Percentiles rank a stretch among this genome's conserved stretches.
Conservation (phyloP, 2,797 vertebrate genomes). For the Megaceryle alcyon region DNA sequence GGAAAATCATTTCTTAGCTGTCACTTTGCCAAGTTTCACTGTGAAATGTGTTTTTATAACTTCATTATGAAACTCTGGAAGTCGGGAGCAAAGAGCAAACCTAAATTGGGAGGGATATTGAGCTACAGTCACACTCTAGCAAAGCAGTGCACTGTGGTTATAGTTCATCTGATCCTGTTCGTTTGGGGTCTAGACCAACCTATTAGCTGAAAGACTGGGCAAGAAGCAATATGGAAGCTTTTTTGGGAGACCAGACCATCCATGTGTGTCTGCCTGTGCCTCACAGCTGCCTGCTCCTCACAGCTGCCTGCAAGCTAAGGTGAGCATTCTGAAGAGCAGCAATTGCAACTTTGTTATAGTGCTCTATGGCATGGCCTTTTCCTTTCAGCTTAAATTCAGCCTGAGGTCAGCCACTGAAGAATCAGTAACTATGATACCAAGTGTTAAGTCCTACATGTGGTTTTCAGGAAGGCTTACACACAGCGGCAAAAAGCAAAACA, state of each 20-base stretch:
- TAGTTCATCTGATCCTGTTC: not conserved
- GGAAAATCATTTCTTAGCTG: slow-evolving; percentile 20
- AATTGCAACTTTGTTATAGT: not conserved
- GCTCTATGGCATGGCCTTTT: not conserved
- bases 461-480: not conserved
- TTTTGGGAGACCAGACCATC: not conserved
- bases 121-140: not conserved
- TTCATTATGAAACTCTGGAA: not conserved
- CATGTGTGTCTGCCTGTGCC: not conserved
- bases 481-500: not conserved
- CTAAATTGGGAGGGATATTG: not conserved
- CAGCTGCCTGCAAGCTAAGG: not conserved
- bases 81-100: not conserved
- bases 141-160: not conserved
- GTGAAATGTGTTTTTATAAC: not conserved
- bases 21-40: not conserved
- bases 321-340: not conserved
- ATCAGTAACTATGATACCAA: not conserved
- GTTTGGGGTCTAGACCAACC: not conserved
- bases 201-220: not conserved
- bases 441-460: not conserved
- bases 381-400: not conserved
- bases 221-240: not conserved
- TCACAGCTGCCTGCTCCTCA: not conserved
- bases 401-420: not conserved